Evolutionary conservation across 1,140 invertebrate species (phyloP), one percentile per base, ranked within the genome.

Genomic region (Phymastichus coffea): DNA sequence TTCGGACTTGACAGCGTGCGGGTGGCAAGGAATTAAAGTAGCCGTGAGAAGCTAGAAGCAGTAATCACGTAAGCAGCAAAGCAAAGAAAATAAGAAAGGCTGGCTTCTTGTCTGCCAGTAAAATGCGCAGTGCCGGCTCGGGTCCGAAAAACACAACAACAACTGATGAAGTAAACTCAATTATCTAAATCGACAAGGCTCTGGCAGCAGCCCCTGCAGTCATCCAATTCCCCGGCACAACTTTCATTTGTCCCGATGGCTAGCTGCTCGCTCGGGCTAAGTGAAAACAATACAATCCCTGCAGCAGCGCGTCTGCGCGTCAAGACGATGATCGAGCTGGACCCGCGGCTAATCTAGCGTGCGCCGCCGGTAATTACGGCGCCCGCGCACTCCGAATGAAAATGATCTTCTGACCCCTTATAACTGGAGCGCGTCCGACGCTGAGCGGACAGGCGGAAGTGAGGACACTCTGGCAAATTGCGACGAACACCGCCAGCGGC

Each of bases 201-300:
- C 14, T 48, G 14, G 26, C 15, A 4, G 10, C n/a, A 14, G 9
- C 37, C n/a, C 9, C 20, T 14, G 19, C n/a, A n/a, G 20, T 44
- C 48, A 17, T 51, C 56, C 37, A 56, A 56, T 56, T 56, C 28
- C 19, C 43, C 7, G 9, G 14, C 28, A 12, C 33, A 26, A 46
- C 40, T 47, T 56, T 47, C 41, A 47, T 56, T 26, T 40, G 43
- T 41, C 23, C 9, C 43, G 46, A 55, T 49, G 35, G 44, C 48
- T 60, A n/a, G n/a, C n/a, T n/a, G n/a, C n/a, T n/a, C 28, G 28
- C 28, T 33, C 28, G 28, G 28, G 26, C 44, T 49, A 49, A 61
- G 52, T 51, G 52, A 55, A 61, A 61, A 51, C 51, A 61, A 56
- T 61, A 55, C 44, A 54, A 54, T 19, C 38, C 14, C 52, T n/a